A percentile compares a stretch with the other conserved stretches of the same genome.
Conservation (phyloP, 2,888 invertebrate species). For the Cactoblastis cactorum region DNA sequence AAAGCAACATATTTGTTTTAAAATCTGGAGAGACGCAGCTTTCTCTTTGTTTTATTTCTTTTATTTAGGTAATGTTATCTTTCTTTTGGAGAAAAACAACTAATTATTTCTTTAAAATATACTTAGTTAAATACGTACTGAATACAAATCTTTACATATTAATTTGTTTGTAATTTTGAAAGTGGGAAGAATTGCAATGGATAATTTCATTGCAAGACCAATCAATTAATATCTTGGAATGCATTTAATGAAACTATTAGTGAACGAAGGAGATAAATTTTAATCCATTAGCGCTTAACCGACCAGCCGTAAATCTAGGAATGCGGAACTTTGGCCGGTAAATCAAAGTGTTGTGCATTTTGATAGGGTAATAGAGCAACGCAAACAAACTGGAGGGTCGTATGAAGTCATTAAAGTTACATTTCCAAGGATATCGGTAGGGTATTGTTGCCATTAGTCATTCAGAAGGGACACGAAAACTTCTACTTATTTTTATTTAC, state of each 20-base stretch:
- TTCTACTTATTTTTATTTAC: too few relatives aligned
- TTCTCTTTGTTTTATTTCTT: too few relatives aligned
- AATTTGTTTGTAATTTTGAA: too few relatives aligned
- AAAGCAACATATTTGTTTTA: too few relatives aligned
- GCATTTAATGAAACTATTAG: slow-evolving; percentile 7
- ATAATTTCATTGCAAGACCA: background rate
- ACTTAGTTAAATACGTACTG: too few relatives aligned
- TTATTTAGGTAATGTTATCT: too few relatives aligned
- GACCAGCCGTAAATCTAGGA: slow-evolving; percentile 36
- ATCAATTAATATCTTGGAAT: background rate
- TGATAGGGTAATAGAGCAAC: slow-evolving; percentile 55
- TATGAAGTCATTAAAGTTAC: slow-evolving; percentile 74
- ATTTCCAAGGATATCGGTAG: slow-evolving; percentile 59
- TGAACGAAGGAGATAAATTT: slow-evolving; percentile 16
- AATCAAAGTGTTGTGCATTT: slow-evolving; percentile 57
- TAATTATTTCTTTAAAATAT: too few relatives aligned
- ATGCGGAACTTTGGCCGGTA: slow-evolving; percentile 42
- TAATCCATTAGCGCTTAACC: slow-evolving; percentile 23
- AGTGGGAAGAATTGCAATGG: too few relatives aligned
- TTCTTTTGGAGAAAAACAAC: too few relatives aligned
- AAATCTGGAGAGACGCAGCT: too few relatives aligned
- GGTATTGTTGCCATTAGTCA: slow-evolving; percentile 69
- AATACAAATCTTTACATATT: too few relatives aligned
- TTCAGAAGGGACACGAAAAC: slow-evolving; percentile 26
- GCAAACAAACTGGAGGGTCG: slow-evolving; percentile 59